phyloP scores from a whole-genome alignment of 1,140 invertebrate genomes.

The Trichonephila clavata region DNA sequence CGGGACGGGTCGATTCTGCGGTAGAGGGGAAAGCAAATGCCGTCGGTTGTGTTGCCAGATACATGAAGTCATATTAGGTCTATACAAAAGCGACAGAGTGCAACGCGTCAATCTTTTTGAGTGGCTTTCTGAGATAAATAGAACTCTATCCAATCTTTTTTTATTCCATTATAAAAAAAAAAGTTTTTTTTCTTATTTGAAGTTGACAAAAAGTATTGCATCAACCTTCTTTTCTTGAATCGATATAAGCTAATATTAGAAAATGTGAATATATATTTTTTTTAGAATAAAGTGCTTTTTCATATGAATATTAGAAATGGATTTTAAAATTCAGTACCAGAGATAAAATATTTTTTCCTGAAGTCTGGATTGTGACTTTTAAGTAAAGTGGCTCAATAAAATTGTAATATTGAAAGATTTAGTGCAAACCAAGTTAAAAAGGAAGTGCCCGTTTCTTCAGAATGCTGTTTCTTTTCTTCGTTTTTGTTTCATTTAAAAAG shows the following conservation, averaged over 20 bases:
- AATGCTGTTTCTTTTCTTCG: too few relatives aligned
- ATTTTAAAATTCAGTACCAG: background rate
- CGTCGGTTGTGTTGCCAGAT: constrained; percentile 38
- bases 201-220: background rate
- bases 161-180: constrained; percentile 24
- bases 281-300: background rate
- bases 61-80: constrained; percentile 59
- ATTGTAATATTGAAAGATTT: too few relatives aligned
- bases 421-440: too few relatives aligned
- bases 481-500: too few relatives aligned
- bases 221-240: background rate
- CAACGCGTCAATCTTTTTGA: constrained; percentile 62
- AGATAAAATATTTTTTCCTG: background rate
- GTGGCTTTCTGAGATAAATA: constrained; percentile 49
- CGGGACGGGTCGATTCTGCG: constrained; percentile 58
- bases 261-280: constrained; percentile 1
- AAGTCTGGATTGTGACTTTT: too few relatives aligned
- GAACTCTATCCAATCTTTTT: constrained; percentile 15
- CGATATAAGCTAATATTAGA: background rate
- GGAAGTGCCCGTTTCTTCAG: too few relatives aligned
- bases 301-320: background rate
- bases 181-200: background rate
- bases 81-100: constrained; percentile 66
- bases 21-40: background rate
- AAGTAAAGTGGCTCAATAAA: too few relatives aligned